Evolutionary conservation across 2,113 vertebrate genomes (phyloP).

Genomic region (rat (Rattus norvegicus)): GRCr8 NC_086040.1:1147001-1147500

Average conservation of each 20-base stretch:
- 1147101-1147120: too few species aligned
- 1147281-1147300: neutral
- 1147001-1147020: neutral
- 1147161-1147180: neutral
- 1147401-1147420: neutral
- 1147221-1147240: neutral
- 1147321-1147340: neutral
- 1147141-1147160: neutral
- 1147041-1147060: neutral
- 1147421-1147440: neutral
- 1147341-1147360: neutral
- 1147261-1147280: neutral
- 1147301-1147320: neutral
- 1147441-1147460: neutral
- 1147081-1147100: neutral
- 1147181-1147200: too few species aligned
- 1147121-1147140: neutral
- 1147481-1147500: neutral
- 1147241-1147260: neutral
- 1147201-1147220: neutral
- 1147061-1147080: neutral
- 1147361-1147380: neutral
- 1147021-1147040: neutral
- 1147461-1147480: neutral
- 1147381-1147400: neutral